Percentiles rank a stretch among this genome's conserved stretches.
Evolutionary conservation across 2,113 vertebrate genomes (phyloP).

Genomic region (Platycercus adscitus): DNA sequence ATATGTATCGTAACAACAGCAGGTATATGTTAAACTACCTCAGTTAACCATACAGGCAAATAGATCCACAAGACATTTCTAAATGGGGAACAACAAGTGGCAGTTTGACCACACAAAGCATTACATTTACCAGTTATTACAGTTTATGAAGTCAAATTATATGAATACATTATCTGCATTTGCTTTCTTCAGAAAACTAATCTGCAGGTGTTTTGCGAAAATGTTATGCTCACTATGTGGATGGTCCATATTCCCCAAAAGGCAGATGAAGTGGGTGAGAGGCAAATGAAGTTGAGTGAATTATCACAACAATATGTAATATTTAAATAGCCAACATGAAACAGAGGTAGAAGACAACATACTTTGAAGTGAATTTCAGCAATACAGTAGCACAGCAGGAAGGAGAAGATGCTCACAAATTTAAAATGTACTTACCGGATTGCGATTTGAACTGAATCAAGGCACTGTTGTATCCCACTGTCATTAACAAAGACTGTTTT

Average conservation of each 20-base stretch:
- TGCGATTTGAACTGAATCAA: conserved; percentile 77
- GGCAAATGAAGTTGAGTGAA: background rate
- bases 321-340: background rate
- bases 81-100: background rate
- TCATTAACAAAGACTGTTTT: conserved; percentile 80
- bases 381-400: background rate
- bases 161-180: background rate
- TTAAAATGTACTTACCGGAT: conserved; percentile 69
- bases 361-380: background rate
- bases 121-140: background rate
- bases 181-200: background rate
- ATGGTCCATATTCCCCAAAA: background rate
- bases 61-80: background rate
- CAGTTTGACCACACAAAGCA: background rate
- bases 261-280: background rate
- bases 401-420: background rate
- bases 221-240: background rate
- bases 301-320: background rate
- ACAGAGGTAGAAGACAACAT: background rate
- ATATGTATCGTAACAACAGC: background rate
- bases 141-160: background rate
- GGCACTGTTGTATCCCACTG: conserved; percentile 67
- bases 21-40: background rate
- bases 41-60: background rate
- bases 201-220: background rate